Percentiles rank a stretch among this genome's conserved stretches.
These are phyloP conservation scores for Scaptomyza reducta DNA, from an alignment of 2,888 invertebrate genomes.

Conservation along the genomic window DNA sequence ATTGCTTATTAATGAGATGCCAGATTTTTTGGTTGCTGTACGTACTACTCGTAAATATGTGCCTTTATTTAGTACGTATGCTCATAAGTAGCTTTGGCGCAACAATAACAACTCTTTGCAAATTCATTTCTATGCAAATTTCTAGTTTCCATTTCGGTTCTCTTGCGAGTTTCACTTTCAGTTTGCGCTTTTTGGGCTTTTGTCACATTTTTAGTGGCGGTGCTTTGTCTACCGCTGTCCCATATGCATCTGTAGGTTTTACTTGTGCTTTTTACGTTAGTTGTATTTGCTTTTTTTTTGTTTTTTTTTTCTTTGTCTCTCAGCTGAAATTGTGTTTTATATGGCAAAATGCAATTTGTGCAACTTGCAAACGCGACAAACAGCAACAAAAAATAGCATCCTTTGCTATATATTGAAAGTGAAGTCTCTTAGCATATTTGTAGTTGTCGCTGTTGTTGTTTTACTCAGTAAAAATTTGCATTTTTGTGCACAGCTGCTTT, in stretches of 20 bases:
- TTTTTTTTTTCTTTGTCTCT: constrained; percentile 64
- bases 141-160: constrained; percentile 77
- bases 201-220: constrained; percentile 66
- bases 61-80: constrained; percentile 5
- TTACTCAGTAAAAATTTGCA: constrained; percentile 74
- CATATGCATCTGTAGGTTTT: constrained; percentile 40
- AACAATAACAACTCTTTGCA: constrained; percentile 66
- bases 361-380: constrained; percentile 80
- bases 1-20: constrained; percentile 8
- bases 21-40: neutral
- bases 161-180: constrained; percentile 73
- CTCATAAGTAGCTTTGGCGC: constrained; percentile 28
- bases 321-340: constrained; percentile 78
- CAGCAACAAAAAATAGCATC: constrained; percentile 73
- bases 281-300: constrained; percentile 14
- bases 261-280: constrained; percentile 20
- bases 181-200: constrained; percentile 69
- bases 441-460: constrained; percentile 52
- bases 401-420: constrained; percentile 79
- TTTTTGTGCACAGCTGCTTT: constrained; percentile 78
- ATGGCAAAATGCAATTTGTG: constrained; percentile 81
- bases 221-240: constrained; percentile 46
- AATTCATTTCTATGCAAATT: constrained; percentile 81
- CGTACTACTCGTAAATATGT: neutral
- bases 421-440: constrained; percentile 79